Evolutionary conservation across 2,888 invertebrate species (phyloP), one percentile per base, ranked within the genome.

Genomic region (Clivina fossor): DNA sequence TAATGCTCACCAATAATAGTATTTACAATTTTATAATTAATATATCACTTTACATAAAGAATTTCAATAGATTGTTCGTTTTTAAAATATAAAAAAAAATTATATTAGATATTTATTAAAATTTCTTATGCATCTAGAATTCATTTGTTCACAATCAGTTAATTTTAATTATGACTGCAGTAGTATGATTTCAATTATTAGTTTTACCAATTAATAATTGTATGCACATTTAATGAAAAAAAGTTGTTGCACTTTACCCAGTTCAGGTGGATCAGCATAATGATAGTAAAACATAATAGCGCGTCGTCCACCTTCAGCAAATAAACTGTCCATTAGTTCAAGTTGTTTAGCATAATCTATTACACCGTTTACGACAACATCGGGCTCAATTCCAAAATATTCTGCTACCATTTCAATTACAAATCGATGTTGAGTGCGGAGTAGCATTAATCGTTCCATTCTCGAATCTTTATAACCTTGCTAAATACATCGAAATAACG

Each of bases 251-350:
- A n/a, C n/a, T 58, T 67, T 77, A 86, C 86, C 85, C 69, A 84
- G 72, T 60, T 82, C 79, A 47, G 86, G 82, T 1, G 84, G 82
- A 30, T 80, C 78, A 64, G 85, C 78, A 16, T 80, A 69, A 62
- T 86, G 86, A 72, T 85, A 84, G 68, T 82, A 84, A 57, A 90
- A 77, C 53, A 87, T 74, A 43, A 87, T 69, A 40, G 83, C 81
- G 60, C 76, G 76, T 53, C 77, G 75, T 1, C 85, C 85, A 16
- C 82, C 82, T 58, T 81, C 80, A 4, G 73, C 77, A 15, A 85
- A 78, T 32, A 86, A 77, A 62, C 80, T 82, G 43, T 82, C 80
- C 55, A 90, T 69, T 15, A 81, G 66, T 7, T 83, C 79, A 1
- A 86, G 71, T 64, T 84, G 81, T 50, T 76, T 67, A 53, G 83